Percentiles rank a stretch among this genome's conserved stretches.
Evolutionary conservation across 2,888 invertebrate genomes (phyloP).

Genomic region (Gnatocerus cornutus): DNA sequence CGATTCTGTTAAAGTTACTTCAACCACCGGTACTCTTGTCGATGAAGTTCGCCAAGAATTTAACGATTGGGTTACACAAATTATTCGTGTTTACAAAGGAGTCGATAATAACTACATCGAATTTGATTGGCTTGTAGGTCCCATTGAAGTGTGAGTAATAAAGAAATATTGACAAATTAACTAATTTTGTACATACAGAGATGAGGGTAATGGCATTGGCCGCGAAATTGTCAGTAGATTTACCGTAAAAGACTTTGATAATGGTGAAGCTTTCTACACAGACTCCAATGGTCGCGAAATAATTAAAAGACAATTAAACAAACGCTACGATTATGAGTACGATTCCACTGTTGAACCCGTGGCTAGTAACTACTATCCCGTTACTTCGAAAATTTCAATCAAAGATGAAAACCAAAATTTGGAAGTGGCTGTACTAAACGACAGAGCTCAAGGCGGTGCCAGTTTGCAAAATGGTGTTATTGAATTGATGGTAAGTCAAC

Average conservation of each 20-base stretch:
- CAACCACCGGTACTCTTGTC: slow-evolving; percentile 66
- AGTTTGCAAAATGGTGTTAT: slow-evolving; percentile 71
- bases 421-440: slow-evolving; percentile 74
- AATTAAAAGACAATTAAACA: slow-evolving; percentile 79
- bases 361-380: slow-evolving; percentile 83
- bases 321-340: slow-evolving; percentile 73
- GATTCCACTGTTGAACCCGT: slow-evolving; percentile 71
- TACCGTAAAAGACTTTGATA: slow-evolving; percentile 72
- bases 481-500: slow-evolving; percentile 34
- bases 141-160: slow-evolving; percentile 77
- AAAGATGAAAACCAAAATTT: slow-evolving; percentile 69
- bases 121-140: slow-evolving; percentile 85
- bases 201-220: slow-evolving; percentile 66
- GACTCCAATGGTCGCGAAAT: slow-evolving; percentile 95
- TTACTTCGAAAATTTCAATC: slow-evolving; percentile 78
- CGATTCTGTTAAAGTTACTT: slow-evolving; percentile 63
- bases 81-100: slow-evolving; percentile 79
- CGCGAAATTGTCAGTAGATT: slow-evolving; percentile 82
- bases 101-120: slow-evolving; percentile 74
- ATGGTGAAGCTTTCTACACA: slow-evolving; percentile 84
- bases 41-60: slow-evolving; percentile 81
- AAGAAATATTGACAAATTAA: background rate
- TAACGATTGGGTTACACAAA: slow-evolving; percentile 81
- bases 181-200: slow-evolving; percentile 35
- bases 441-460: slow-evolving; percentile 77